Evolutionary conservation across 2,113 vertebrate genomes (phyloP), one percentile per base, ranked within the genome.

Genomic region (Phalacrocorax brasilianus): DNA sequence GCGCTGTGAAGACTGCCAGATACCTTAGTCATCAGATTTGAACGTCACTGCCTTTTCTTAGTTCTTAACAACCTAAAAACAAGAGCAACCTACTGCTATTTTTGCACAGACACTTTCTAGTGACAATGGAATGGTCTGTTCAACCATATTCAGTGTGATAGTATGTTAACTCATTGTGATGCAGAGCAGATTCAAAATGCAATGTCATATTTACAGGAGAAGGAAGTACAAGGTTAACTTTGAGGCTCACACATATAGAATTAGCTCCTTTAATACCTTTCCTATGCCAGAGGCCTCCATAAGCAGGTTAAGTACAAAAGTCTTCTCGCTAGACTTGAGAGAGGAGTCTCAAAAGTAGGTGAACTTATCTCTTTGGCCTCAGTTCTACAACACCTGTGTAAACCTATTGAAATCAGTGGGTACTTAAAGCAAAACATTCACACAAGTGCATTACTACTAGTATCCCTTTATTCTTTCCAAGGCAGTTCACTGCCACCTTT

Each of bases 31-130:
- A 96, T 53, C 93, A 90, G 94, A 90, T 75, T 56, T 49, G 47
- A 87, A 77, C 14, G 24, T 97, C 95, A 94, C 59, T 50, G 83
- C 59, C 95, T 93, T 89, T 81, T 79, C 83, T 93, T 91, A 94
- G 68, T 19, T 82, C 94, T 95, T 87, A 83, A 75, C 63, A 89
- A 76, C 72, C 90, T 78, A 74, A 84, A 91, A 44, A 55, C 79
- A 95, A 89, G 88, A 11, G 14, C 67, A 80, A 83, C 45, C 81
- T 88, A 70, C 76, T 8, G 28, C 82, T 61, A 21, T 70, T 94
- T 94, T 93, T 91, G 61, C 27, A 30, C 85, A 95, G 88, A 56
- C 83, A 74, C 59, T 32, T 91, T 71, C 75, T 44, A 91, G 82
- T 4, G 59, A 75, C 85, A 91, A 74, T 72, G 73, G 72, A 83